phyloP scores from a whole-genome alignment of 2,797 vertebrate genomes.

The Rhinella marina region DNA sequence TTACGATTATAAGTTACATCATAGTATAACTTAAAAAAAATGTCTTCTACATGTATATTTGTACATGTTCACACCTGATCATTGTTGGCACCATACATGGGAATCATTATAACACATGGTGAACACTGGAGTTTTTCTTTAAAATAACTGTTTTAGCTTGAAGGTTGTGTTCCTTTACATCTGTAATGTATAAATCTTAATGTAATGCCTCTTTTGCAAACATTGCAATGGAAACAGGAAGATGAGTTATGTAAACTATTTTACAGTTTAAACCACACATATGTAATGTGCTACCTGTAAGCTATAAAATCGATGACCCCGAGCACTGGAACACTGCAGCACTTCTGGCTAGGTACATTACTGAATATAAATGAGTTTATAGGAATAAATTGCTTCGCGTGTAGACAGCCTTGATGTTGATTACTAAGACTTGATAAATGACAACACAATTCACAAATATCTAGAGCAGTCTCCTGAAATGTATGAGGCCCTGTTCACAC shows the following conservation, averaged over 20 bases:
- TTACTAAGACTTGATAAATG: not conserved
- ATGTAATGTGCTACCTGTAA: not conserved
- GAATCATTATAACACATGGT: not conserved
- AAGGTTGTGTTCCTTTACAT: not conserved
- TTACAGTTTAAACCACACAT: not conserved
- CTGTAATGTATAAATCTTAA: not conserved
- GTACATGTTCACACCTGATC: not conserved
- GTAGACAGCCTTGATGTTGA: not conserved
- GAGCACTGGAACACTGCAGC: not conserved
- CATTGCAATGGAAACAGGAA: not conserved
- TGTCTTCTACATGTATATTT: not conserved
- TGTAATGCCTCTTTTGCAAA: conserved; percentile 1
- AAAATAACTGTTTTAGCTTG: not conserved
- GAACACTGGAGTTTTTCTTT: not conserved
- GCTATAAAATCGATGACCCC: not conserved
- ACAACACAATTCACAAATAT: not conserved
- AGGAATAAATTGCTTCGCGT: not conserved
- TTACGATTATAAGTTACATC: not conserved
- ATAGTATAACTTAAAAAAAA: not conserved
- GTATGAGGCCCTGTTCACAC: not conserved
- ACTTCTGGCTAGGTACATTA: not conserved
- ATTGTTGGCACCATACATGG: not conserved
- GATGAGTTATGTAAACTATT: conserved; percentile 17
- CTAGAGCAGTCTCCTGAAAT: not conserved
- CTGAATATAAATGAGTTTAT: not conserved